These are phyloP conservation scores for Caiman crocodilus DNA, from an alignment of 2,797 vertebrate species.

Conservation along the genomic window DNA sequence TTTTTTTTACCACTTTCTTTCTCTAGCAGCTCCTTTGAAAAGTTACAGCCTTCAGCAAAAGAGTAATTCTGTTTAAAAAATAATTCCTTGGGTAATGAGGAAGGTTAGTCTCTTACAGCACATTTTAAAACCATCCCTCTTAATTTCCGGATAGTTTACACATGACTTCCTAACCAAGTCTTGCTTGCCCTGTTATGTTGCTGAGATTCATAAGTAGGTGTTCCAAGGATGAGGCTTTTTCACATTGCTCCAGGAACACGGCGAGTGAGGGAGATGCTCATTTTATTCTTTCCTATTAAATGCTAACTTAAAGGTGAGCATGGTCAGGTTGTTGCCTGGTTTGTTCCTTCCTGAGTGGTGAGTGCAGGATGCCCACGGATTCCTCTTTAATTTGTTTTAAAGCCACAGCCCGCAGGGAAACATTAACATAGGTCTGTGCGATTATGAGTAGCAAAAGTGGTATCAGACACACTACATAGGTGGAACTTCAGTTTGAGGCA, in stretches of 20 bases:
- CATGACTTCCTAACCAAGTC: neutral
- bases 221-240: too few species aligned
- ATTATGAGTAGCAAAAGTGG: neutral
- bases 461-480: neutral
- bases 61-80: neutral
- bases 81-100: neutral
- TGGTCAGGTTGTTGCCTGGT: neutral
- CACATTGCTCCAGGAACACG: neutral
- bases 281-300: neutral
- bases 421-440: neutral
- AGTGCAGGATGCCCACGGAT: neutral
- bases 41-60: neutral
- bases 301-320: neutral
- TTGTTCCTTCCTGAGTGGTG: neutral
- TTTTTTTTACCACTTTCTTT: slow-evolving; percentile 27
- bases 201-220: neutral
- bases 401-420: neutral
- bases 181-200: neutral
- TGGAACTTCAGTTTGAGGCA: neutral
- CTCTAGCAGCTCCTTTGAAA: neutral
- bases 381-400: neutral
- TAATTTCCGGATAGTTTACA: neutral
- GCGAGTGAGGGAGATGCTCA: neutral
- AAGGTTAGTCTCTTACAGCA: neutral
- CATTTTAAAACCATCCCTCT: neutral